phyloP scores from a whole-genome alignment of 2,888 invertebrate genomes.

The Hirtodrosophila histrioides region DNA sequence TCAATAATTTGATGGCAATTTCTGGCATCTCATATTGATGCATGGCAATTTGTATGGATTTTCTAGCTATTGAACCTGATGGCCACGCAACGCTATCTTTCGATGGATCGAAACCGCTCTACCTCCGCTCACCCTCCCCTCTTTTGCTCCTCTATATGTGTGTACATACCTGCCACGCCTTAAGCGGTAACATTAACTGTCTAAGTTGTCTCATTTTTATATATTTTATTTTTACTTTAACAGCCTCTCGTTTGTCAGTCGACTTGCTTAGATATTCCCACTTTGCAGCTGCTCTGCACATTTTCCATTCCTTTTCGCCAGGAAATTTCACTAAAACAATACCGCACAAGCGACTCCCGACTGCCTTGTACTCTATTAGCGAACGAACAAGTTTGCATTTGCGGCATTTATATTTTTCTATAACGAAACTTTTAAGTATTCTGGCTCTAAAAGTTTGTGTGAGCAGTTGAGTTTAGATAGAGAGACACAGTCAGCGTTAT shows the following conservation, averaged over 20 bases:
- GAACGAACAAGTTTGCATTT: too few relatives aligned
- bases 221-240: constrained; percentile 26
- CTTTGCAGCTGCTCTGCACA: not conserved
- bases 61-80: constrained; percentile 41
- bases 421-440: too few relatives aligned
- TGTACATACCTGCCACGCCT: constrained; percentile 6
- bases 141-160: not conserved
- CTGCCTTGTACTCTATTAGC: too few relatives aligned
- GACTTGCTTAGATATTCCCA: constrained; percentile 25
- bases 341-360: not conserved
- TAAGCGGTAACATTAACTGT: constrained; percentile 5
- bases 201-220: constrained; percentile 5
- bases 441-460: too few relatives aligned
- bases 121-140: not conserved
- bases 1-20: constrained; percentile 68
- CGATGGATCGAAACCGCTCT: too few relatives aligned
- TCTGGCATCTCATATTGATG: constrained; percentile 68
- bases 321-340: constrained; percentile 20
- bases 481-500: too few relatives aligned
- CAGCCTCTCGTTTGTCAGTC: constrained; percentile 43
- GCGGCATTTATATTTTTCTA: too few relatives aligned
- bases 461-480: too few relatives aligned
- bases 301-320: not conserved
- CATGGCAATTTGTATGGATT: constrained; percentile 66
- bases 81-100: constrained; percentile 21